Base-by-base conservation (phyloP, 2,888 invertebrate species). In the Poecilus cupreus region DNA sequence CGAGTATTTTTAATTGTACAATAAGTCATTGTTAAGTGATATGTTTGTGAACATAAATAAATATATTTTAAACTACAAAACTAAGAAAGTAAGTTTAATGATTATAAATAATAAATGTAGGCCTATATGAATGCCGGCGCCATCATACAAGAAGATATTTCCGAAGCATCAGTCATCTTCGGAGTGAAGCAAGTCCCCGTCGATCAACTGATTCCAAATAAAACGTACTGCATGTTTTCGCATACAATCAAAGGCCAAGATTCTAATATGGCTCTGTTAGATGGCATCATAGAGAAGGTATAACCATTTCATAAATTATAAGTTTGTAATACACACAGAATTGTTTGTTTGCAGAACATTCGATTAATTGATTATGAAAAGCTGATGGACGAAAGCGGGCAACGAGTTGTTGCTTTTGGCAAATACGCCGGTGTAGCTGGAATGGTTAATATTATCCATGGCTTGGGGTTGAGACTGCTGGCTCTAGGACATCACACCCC, bases 171-270 rank as follows among this genome's bases (percentile, higher is more conserved):
- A 51, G 95, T 99, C 0, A 98, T 99, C 85, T 97, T 99, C 87
- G 99, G 99, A 0, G 99, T 99, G 3, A 99, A 99, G 87, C 96
- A 97, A 89, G 95, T 96, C 0, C 98, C 98, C 0, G 93, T 97
- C 6, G 98, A 98, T 86, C 93, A 96, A 49, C 91, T 99, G 8
- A 94, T 98, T 82, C 97, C 98, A 0, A 95, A 98, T 87, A 98
- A 98, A 90, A 99, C 99, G 0, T 99, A 99, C 88, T 98, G 98
- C 86, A 96, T 99, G 89, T 99, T 99, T 89, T 99, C 99, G 0
- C 99, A 99, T 88, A 99, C 99, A 0, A 99, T 99, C 86, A 99
- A 99, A 89, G 99, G 98, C 0, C 99, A 99, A 89, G 98, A 98
- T 87, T 95, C 95, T 49, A 99, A 99, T 88, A 99, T 99, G 99